phyloP scores from a whole-genome alignment of 2,888 invertebrate genomes.

The Caradrina clavipalpis region DNA sequence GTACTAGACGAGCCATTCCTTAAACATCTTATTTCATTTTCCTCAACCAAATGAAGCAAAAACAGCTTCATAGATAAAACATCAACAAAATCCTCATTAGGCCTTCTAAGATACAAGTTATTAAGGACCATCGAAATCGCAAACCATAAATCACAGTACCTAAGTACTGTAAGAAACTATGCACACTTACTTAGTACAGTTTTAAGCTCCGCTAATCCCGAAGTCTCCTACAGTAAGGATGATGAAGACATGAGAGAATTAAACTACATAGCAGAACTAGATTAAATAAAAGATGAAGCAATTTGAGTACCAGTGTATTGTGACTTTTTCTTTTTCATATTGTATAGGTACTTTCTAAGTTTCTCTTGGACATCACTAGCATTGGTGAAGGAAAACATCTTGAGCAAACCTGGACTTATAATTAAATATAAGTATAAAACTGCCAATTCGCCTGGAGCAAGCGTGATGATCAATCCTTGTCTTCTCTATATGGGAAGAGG shows the following conservation, averaged over 20 bases:
- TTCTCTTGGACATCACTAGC: too few species aligned
- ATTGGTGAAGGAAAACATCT: too few species aligned
- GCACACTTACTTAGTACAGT: constrained; percentile 45
- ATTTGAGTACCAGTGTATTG: too few species aligned
- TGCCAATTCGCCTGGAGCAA: too few species aligned
- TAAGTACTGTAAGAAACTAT: constrained; percentile 52
- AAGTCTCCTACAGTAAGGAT: constrained; percentile 37
- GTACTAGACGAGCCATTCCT: not conserved
- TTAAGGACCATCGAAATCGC: constrained; percentile 24
- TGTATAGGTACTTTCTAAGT: too few species aligned
- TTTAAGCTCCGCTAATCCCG: constrained; percentile 57
- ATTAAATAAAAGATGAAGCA: constrained; percentile 33
- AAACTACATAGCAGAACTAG: constrained; percentile 26
- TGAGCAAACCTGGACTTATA: too few species aligned
- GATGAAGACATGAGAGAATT: constrained; percentile 14
- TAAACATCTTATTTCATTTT: not conserved
- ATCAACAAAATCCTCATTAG: constrained; percentile 76
- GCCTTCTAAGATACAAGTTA: constrained; percentile 15
- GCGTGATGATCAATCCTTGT: too few species aligned
- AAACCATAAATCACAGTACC: constrained; percentile 40
- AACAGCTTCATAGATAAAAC: constrained; percentile 10
- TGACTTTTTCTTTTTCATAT: too few species aligned
- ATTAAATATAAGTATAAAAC: too few species aligned
- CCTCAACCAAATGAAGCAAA: not conserved
- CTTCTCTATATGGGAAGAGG: too few species aligned